Conservation (phyloP, 1,140 invertebrate species). For the Cataglyphis hispanica region DNA sequence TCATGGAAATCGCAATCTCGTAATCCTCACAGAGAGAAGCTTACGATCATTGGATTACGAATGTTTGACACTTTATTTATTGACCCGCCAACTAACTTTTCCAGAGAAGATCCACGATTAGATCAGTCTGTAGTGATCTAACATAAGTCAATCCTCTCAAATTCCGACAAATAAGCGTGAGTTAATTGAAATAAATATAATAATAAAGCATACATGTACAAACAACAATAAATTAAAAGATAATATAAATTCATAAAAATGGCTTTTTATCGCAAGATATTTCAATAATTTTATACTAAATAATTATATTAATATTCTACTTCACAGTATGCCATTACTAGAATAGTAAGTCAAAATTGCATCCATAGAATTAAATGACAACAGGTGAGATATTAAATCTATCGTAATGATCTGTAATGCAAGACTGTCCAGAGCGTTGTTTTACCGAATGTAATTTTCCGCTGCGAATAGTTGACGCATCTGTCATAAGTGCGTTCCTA, state of each 20-base stretch:
- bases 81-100: slow-evolving; percentile 70
- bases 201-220: not conserved
- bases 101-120: slow-evolving; percentile 68
- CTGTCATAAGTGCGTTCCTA: slow-evolving; percentile 68
- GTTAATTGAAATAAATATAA: slow-evolving; percentile 42
- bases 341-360: not conserved
- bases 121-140: slow-evolving; percentile 42
- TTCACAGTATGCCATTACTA: not conserved
- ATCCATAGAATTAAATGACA: not conserved
- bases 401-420: not conserved
- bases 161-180: not conserved
- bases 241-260: not conserved
- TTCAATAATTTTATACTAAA: not conserved
- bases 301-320: not conserved
- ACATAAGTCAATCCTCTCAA: slow-evolving; percentile 19
- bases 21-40: slow-evolving; percentile 29
- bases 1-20: slow-evolving; percentile 17
- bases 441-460: slow-evolving; percentile 39
- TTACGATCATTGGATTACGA: slow-evolving; percentile 8
- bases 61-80: slow-evolving; percentile 69
- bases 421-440: not conserved
- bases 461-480: slow-evolving; percentile 11
- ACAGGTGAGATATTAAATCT: not conserved
- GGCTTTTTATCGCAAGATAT: not conserved
- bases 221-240: not conserved